Percentiles rank a stretch among this genome's conserved stretches.
phyloP scores from a whole-genome alignment of 2,797 vertebrate species.

The Allobates femoralis region DNA sequence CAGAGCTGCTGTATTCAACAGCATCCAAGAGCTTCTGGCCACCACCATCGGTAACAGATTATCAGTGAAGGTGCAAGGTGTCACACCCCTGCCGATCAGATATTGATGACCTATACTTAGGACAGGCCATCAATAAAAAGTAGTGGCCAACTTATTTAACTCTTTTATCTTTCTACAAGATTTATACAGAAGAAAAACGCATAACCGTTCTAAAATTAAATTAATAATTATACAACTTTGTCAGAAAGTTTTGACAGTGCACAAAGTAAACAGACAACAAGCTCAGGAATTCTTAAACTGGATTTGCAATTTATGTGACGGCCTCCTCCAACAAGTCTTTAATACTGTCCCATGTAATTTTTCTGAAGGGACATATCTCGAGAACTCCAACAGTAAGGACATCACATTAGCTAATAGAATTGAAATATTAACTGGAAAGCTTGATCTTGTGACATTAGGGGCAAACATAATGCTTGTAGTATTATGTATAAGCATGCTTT shows the following conservation, averaged over 20 bases:
- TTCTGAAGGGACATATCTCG: neutral
- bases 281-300: neutral
- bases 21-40: no score
- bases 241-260: neutral
- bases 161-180: neutral
- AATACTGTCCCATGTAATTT: neutral
- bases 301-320: neutral
- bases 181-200: neutral
- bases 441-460: neutral
- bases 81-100: no score
- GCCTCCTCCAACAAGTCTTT: neutral
- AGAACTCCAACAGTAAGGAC: neutral
- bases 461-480: neutral
- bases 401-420: neutral
- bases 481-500: no score
- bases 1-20: no score
- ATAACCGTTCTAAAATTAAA: neutral
- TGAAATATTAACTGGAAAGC: neutral
- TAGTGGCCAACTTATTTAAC: no score
- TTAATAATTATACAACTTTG: neutral
- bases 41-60: no score
- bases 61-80: no score
- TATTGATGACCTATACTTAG: no score
- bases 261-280: neutral
- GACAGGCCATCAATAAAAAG: no score